phyloP scores from a whole-genome alignment of 1,140 invertebrate genomes.

The Temnothorax curvispinosus region DNA sequence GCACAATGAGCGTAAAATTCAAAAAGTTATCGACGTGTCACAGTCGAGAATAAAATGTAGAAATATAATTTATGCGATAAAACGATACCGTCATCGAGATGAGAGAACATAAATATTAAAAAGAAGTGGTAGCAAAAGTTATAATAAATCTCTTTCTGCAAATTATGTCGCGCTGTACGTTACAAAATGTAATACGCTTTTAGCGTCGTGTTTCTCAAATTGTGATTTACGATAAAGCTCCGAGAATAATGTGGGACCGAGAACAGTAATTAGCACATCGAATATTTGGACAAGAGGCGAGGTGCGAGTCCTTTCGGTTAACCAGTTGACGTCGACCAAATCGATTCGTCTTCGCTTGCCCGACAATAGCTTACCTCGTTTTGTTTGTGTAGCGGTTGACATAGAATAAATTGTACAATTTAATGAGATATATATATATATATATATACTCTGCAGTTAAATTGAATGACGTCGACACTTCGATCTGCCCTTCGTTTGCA shows the following conservation, averaged over 20 bases:
- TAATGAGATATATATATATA: slow-evolving; percentile 1
- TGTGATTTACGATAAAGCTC: neutral
- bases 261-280: slow-evolving; percentile 44
- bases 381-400: slow-evolving; percentile 40
- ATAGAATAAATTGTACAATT: slow-evolving; percentile 66
- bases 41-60: neutral
- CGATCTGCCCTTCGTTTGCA: neutral
- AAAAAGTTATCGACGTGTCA: neutral
- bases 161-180: neutral
- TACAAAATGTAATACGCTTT: neutral
- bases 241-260: neutral
- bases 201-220: neutral
- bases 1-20: slow-evolving; percentile 4
- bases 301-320: neutral
- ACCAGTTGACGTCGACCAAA: neutral
- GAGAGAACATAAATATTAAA: neutral
- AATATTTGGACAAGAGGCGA: slow-evolving; percentile 1
- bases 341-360: slow-evolving; percentile 50
- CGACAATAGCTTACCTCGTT: slow-evolving; percentile 15
- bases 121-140: neutral
- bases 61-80: neutral
- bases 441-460: slow-evolving; percentile 12
- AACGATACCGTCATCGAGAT: neutral
- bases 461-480: slow-evolving; percentile 60
- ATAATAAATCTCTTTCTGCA: neutral